These are phyloP conservation scores for Tinea semifulvella DNA, from an alignment of 2,888 invertebrate genomes.

Conservation along the genomic window DNA sequence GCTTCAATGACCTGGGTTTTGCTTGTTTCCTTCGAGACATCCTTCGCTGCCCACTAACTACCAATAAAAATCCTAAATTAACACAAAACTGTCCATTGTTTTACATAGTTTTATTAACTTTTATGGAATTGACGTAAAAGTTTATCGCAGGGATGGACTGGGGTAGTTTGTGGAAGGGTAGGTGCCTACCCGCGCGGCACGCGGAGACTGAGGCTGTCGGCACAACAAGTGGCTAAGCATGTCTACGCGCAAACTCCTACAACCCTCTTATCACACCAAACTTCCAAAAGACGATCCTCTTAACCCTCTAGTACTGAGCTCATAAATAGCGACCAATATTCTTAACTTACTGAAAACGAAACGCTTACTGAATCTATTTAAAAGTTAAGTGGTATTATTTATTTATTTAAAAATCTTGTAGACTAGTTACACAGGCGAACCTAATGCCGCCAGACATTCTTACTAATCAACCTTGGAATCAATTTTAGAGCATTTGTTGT, in stretches of 20 bases:
- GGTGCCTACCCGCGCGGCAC: slow-evolving; percentile 32
- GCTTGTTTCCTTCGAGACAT: slow-evolving; percentile 78
- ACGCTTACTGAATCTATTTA: no score
- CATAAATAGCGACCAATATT: no score
- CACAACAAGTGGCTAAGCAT: slow-evolving; percentile 59
- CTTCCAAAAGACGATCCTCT: no score
- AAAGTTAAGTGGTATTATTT: no score
- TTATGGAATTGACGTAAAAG: slow-evolving; percentile 27
- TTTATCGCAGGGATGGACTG: slow-evolving; percentile 25
- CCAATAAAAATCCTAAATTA: background rate
- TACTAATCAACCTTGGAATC: no score
- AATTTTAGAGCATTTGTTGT: no score
- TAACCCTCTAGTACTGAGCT: no score
- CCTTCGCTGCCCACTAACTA: background rate
- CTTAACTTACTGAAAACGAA: no score
- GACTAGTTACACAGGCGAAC: no score
- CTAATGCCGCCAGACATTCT: no score
- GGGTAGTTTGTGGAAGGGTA: slow-evolving; percentile 19
- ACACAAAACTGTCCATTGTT: background rate
- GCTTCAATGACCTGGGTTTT: slow-evolving; percentile 74
- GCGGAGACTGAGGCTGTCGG: slow-evolving; percentile 53
- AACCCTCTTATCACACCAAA: background rate
- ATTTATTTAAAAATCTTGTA: no score
- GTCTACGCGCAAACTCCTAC: slow-evolving; percentile 57
- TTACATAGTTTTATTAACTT: background rate